Base-by-base conservation (phyloP, 2,888 invertebrate genomes). In the Rhaphigaster nebulosa region DNA sequence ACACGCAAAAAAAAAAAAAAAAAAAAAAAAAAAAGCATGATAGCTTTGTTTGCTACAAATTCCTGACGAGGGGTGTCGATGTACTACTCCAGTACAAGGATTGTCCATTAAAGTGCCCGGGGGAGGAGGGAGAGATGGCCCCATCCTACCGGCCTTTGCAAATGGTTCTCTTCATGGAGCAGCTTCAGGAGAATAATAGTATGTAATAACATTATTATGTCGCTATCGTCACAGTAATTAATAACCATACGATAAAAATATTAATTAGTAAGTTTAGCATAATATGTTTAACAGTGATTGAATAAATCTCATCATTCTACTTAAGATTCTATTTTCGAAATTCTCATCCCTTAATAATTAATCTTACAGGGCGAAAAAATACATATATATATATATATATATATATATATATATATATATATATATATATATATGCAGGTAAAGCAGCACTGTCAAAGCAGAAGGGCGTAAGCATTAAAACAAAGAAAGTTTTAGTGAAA, bases 1-100 rank as follows among this genome's bases (percentile, higher is more conserved):
- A 76, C 70, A 76, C 70, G 34, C 34, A 29, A 65, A 29, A 65
- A 29, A 15, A 60, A n/a, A 65, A 65, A 65, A 65, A 65, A 65
- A 65, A 45, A 65, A 65, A 29, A 60, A 60, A 76, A 76, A 76
- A 76, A 76, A 76, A 76, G 1, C 34, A 38, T 20, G 38, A 18
- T 76, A 76, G 70, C 34, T 76, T 76, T 76, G 70, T 76, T 76
- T 76, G 70, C 70, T 76, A 84, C 84, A 84, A 84, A 84, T 84
- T 84, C 45, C 5, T 84, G 41, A 84, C 84, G 84, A 84, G 84
- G 45, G 45, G 45, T 23, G 45, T 13, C 45, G 15, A 38, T 50
- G 84, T 84, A 84, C 15, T n/a, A 45, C 84, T 50, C 26, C 45
- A 26, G n/a, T 84, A 84, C 84, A 84, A 84, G 84, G 84, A 45